Percentiles rank a stretch among this genome's conserved stretches.
Conservation (phyloP, 2,797 vertebrate genomes). For the Onychomys torridus region DNA sequence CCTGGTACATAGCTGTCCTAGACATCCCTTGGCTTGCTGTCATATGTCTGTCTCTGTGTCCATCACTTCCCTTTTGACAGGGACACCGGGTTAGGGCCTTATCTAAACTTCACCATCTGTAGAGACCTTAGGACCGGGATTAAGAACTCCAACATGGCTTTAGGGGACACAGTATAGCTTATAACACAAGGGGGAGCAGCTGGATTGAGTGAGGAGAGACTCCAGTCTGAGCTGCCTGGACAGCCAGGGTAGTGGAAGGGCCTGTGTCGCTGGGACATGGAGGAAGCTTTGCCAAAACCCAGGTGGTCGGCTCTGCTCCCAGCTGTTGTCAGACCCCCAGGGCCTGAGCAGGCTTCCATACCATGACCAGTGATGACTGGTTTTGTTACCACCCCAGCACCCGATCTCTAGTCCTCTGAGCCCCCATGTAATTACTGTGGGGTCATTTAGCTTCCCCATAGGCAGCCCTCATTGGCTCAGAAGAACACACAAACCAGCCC, state of each 20-base stretch:
- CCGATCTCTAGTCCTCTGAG: not conserved
- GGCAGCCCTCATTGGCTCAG: not conserved
- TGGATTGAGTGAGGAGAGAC: not conserved
- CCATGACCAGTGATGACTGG: not conserved
- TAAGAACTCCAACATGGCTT: no score
- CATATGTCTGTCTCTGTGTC: not conserved
- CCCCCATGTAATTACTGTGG: not conserved
- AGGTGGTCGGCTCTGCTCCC: not conserved
- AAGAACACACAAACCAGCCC: fast-evolving
- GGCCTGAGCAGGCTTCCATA: no score
- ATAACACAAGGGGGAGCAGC: not conserved
- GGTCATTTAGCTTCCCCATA: not conserved
- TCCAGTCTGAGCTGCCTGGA: not conserved
- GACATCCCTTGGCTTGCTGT: fast-evolving
- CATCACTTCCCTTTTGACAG: not conserved
- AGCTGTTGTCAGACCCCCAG: not conserved
- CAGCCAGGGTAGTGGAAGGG: not conserved
- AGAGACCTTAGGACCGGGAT: not conserved
- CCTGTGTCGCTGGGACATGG: not conserved
- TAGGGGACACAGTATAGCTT: not conserved
- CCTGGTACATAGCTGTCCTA: not conserved
- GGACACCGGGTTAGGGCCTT: not conserved
- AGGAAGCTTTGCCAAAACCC: not conserved
- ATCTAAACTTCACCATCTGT: not conserved
- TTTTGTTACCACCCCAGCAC: not conserved